These are phyloP conservation scores for Lerista edwardsae DNA, from an alignment of 2,797 vertebrate species.

Conservation along the genomic window DNA sequence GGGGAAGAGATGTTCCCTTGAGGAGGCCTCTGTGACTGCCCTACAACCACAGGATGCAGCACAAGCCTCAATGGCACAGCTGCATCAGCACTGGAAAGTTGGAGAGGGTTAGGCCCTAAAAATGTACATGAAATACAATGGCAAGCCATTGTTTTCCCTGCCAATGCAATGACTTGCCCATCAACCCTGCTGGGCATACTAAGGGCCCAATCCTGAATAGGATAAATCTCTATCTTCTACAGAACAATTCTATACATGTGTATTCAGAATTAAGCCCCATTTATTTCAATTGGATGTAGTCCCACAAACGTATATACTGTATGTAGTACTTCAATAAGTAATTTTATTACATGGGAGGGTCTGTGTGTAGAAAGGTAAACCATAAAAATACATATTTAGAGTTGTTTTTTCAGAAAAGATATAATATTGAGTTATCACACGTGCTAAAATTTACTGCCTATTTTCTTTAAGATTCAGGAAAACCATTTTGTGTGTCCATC, in stretches of 20 bases:
- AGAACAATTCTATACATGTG: no score
- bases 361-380: background rate
- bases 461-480: background rate
- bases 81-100: no score
- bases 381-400: background rate
- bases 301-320: background rate
- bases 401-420: background rate
- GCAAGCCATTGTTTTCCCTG: background rate
- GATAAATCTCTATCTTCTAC: no score
- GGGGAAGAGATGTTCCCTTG: no score
- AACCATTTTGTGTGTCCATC: background rate
- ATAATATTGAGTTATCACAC: background rate
- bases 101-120: no score
- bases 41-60: no score
- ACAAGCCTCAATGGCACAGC: no score
- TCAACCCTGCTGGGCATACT: background rate
- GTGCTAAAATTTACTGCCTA: background rate
- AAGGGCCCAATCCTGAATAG: no score
- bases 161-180: background rate
- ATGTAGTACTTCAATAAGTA: background rate
- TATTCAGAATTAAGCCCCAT: no score
- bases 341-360: background rate
- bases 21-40: no score
- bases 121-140: background rate
- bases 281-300: no score